These are phyloP conservation scores for Microctonus hyperodae DNA, from an alignment of 2,888 invertebrate species.

Conservation along the genomic window DNA sequence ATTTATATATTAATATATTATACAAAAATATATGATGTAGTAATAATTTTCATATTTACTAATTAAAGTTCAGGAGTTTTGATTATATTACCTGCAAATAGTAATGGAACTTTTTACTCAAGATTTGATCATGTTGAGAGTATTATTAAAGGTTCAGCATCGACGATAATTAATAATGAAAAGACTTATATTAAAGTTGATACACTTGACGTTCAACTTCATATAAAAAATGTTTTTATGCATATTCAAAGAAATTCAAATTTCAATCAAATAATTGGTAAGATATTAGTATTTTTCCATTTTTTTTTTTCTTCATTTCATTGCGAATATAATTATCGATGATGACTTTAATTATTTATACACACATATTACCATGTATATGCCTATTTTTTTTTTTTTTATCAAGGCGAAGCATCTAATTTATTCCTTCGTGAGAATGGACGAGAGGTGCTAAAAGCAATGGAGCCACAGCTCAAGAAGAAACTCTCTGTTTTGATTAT, in stretches of 20 bases:
- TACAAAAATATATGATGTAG: neutral
- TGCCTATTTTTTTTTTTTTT: slow-evolving; percentile 12
- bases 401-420: slow-evolving; percentile 75
- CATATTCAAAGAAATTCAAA: slow-evolving; percentile 73
- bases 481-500: slow-evolving; percentile 72
- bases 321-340: neutral
- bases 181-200: slow-evolving; percentile 71
- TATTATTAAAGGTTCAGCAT: slow-evolving; percentile 69
- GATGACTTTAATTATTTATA: neutral
- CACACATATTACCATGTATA: neutral
- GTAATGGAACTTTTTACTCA: slow-evolving; percentile 74
- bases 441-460: slow-evolving; percentile 72
- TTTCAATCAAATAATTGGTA: slow-evolving; percentile 75
- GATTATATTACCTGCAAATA: slow-evolving; percentile 75
- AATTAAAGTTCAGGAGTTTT: slow-evolving; percentile 70
- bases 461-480: slow-evolving; percentile 73
- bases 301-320: slow-evolving; percentile 7
- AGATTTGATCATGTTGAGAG: slow-evolving; percentile 70
- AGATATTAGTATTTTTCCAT: too few relatives aligned
- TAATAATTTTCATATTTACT: slow-evolving; percentile 5
- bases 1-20: neutral
- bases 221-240: slow-evolving; percentile 71
- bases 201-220: slow-evolving; percentile 68
- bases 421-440: slow-evolving; percentile 75
- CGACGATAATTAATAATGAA: slow-evolving; percentile 61